A percentile compares a stretch with the other conserved stretches of the same genome.
Conservation (phyloP, 1,140 invertebrate genomes). For the Zaprionus gabonicus region DNA sequence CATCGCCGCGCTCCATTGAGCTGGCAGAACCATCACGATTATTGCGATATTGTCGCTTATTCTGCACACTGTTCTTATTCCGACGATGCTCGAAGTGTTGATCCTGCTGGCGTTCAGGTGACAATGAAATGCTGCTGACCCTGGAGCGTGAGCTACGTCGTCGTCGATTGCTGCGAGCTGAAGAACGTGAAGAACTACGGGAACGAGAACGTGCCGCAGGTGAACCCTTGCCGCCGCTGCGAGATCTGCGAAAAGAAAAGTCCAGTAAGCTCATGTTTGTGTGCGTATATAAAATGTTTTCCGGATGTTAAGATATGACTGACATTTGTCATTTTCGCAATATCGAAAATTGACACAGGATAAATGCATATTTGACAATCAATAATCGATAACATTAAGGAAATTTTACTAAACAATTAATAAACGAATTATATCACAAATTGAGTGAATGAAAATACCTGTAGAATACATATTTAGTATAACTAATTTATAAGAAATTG, state of each 20-base stretch:
- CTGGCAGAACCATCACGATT: slow-evolving; percentile 92
- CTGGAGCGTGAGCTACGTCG: slow-evolving; percentile 32
- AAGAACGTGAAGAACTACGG: slow-evolving; percentile 63
- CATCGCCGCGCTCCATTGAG: slow-evolving; percentile 79
- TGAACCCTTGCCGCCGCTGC: slow-evolving; percentile 43
- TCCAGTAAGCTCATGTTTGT: background rate
- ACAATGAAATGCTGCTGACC: slow-evolving; percentile 42
- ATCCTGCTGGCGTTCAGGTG: slow-evolving; percentile 75
- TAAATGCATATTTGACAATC: background rate
- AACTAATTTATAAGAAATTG: background rate
- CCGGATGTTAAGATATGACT: background rate
- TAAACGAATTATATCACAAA: no score
- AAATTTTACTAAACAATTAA: background rate
- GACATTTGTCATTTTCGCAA: slow-evolving; percentile 2
- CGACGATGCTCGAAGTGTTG: slow-evolving; percentile 90
- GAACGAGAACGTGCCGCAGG: slow-evolving; percentile 53
- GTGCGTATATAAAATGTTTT: background rate
- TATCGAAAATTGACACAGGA: slow-evolving; percentile 7
- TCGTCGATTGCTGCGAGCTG: slow-evolving; percentile 52
- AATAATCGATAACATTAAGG: background rate
- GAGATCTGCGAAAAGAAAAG: slow-evolving; percentile 34
- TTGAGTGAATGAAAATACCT: background rate
- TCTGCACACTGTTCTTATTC: slow-evolving; percentile 92
- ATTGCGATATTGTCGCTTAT: slow-evolving; percentile 93
- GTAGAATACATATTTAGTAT: background rate